Evolutionary conservation across 1,140 invertebrate species (phyloP), one percentile per base, ranked within the genome.

Genomic region (Acromyrmex heyeri): DNA sequence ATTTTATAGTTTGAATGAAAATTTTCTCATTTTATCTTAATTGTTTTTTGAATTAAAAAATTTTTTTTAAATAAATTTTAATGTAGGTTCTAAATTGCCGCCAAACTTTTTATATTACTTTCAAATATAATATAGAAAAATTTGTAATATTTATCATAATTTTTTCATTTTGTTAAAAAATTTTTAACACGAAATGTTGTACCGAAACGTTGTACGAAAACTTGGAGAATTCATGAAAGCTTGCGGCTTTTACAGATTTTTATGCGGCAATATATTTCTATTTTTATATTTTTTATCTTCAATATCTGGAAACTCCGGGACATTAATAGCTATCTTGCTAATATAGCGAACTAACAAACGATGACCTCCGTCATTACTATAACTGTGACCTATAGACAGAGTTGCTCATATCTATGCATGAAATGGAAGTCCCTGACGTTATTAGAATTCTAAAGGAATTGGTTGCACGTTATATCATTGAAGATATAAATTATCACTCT

Each of bases 391-490:
- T 57, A 27, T 59, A 7, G 44, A 16, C 12, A 10, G 18, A 82
- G 10, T 72, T 72, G 34, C 34, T 38, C 14, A 61, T 30, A 48
- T 73, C 44, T 50, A 82, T 82, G 69, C 67, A 73, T 82, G 69
- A 73, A 61, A 82, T 73, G 55, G 24, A 82, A 48, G 14, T 48
- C 55, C 24, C 67, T 48, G 30, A 61, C 12, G 12, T 82, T 10
- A 72, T 82, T 48, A 73, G 12, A 82, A 82, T 82, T 59, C 21
- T 18, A 21, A 21, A 73, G 24, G 14, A 50, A 70, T 57, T 30
- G 1, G 18, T 73, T 6, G 50, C 34, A 14, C 3, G 21, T 82
- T 61, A 16, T 50, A 69, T 38, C 3, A 61, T 61, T 30, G n/a
- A 48, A 61, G 0, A 10, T n/a, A 2, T 30, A 73, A 59, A 16